Base-by-base conservation (phyloP, 2,797 vertebrate species). In the Macroramphosus scolopax region DNA sequence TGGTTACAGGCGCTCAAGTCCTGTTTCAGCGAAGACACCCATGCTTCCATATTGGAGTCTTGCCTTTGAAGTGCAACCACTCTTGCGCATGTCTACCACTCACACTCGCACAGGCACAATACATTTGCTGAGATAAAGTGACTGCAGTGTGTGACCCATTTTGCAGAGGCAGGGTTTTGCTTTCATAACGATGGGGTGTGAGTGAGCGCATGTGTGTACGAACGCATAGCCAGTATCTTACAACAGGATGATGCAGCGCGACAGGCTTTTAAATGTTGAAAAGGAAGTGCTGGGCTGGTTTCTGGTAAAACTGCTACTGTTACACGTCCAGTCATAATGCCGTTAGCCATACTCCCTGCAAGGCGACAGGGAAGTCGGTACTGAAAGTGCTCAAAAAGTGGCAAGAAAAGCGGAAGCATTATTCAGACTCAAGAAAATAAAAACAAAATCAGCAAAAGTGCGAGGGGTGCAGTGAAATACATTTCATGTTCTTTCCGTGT, bases 101-200 rank as follows among this genome's bases (percentile, higher is more conserved):
- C 68, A 31, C 51, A 58, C 56, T 58, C 69, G 43, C 58, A 42
- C 60, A 51, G 51, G 61, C 76, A 84, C 76, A 83, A 82, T 82
- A 63, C 77, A 74, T 77, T 81, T 65, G 73, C 72, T 84, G 75
- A 77, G 76, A 79, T 82, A 76, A 72, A 85, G 72, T 70, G 67
- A 85, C 77, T 82, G 84, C 80, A 81, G 80, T 64, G 72, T 72
- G 54, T 87, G 84, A 88, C 84, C 84, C 80, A 85, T 88, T 88
- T 88, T 84, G 70, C 80, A 80, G 72, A 78, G 50, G 77, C 64
- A 73, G 66, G 73, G 55, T 74, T 82, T 86, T 83, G 82, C 82
- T 85, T 86, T 87, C 82, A 79, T 83, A 85, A 86, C 59, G 47
- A 74, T 34, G 43, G 62, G 42, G 67, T 59, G 56, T 48, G 63